These are phyloP conservation scores for Hermaeophaga mercurialis DNA, from an alignment of 2,888 invertebrate genomes.

Conservation along the genomic window DNA sequence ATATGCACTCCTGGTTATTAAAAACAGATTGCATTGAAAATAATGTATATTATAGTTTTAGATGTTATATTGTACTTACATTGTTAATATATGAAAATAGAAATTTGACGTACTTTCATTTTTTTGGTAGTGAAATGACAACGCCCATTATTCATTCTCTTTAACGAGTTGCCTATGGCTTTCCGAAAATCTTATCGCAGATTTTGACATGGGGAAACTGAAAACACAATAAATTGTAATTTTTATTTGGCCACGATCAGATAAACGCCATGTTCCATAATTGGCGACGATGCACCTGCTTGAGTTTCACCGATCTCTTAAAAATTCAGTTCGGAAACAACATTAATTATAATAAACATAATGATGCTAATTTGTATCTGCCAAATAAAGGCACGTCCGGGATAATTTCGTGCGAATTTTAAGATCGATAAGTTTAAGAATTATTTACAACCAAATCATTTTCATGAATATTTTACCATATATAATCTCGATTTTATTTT, in stretches of 20 bases:
- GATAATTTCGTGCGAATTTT: slow-evolving; percentile 12
- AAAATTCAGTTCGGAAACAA: slow-evolving; percentile 25
- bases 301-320: slow-evolving; percentile 29
- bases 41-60: too few species aligned
- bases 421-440: too few species aligned
- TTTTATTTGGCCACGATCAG: slow-evolving; percentile 27
- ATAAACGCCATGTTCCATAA: slow-evolving; percentile 25
- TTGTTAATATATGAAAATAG: too few species aligned
- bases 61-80: too few species aligned
- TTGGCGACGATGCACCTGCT: slow-evolving; percentile 35
- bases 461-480: too few species aligned
- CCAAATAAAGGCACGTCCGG: slow-evolving; percentile 10
- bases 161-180: background rate
- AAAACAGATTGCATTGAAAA: too few species aligned
- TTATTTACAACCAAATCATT: too few species aligned
- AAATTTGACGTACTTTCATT: too few species aligned
- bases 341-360: slow-evolving; percentile 24
- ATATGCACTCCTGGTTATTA: too few species aligned
- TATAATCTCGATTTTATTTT: too few species aligned
- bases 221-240: slow-evolving; percentile 21
- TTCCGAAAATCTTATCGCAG: slow-evolving; percentile 26
- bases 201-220: slow-evolving; percentile 26
- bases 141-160: too few species aligned
- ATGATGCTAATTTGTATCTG: slow-evolving; percentile 28
- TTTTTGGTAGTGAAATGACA: too few species aligned